These are phyloP conservation scores for Periplaneta americana DNA, from an alignment of 1,140 invertebrate species.

Conservation along the genomic window DNA sequence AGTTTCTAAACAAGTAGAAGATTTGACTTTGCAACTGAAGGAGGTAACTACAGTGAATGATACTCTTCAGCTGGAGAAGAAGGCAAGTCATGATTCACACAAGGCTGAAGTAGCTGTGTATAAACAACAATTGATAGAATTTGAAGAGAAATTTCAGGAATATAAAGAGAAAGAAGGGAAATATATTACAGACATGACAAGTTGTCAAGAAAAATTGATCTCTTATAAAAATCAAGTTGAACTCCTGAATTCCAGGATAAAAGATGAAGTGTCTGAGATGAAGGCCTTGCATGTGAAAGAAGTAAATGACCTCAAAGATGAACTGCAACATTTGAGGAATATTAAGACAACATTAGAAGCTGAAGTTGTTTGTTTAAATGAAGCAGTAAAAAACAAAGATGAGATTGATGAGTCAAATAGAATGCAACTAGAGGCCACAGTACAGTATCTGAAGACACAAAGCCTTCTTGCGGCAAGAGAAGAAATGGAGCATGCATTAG, in stretches of 20 bases:
- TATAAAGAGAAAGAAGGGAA: not conserved
- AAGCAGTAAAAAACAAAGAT: not conserved
- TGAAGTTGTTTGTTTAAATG: not conserved
- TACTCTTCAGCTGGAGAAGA: not conserved
- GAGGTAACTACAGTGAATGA: not conserved
- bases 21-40: not conserved
- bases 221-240: not conserved
- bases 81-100: not conserved
- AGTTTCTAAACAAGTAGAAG: not conserved
- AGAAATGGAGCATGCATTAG: not conserved
- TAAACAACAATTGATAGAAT: not conserved
- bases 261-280: conserved; percentile 40
- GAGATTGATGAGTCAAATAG: not conserved
- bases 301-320: conserved; percentile 37
- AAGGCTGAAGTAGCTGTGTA: not conserved
- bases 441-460: not conserved
- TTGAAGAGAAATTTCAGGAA: not conserved
- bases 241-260: conserved; percentile 22
- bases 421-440: not conserved
- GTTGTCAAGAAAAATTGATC: not conserved
- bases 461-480: not conserved
- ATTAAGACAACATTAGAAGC: conserved; percentile 25
- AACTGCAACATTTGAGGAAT: not conserved
- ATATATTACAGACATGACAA: not conserved
- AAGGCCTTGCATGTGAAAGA: conserved; percentile 41